Percentiles rank a stretch among this genome's conserved stretches.
phyloP scores from a whole-genome alignment of 1,140 invertebrate species.

The Ceratina calcarata region DNA sequence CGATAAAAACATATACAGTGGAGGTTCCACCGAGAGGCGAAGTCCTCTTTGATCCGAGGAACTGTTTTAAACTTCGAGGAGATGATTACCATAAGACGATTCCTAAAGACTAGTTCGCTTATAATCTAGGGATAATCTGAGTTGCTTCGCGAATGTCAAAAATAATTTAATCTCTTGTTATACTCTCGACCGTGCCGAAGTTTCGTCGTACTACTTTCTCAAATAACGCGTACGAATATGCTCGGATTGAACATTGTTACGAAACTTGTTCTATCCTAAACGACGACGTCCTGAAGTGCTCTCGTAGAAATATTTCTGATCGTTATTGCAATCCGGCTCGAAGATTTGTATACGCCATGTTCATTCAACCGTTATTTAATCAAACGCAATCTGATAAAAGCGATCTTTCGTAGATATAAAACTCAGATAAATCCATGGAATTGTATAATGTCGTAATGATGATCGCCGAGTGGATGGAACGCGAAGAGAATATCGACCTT shows the following conservation, averaged over 20 bases:
- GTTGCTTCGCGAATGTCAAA: too few relatives aligned
- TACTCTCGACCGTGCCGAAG: too few relatives aligned
- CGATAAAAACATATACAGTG: not conserved
- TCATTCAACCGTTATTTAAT: not conserved
- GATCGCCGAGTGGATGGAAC: constrained; percentile 17
- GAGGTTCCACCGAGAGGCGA: too few relatives aligned
- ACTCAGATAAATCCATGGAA: not conserved
- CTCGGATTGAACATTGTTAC: too few relatives aligned
- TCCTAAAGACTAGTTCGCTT: not conserved
- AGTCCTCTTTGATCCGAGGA: not conserved
- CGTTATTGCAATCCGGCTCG: too few relatives aligned
- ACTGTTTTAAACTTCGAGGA: not conserved
- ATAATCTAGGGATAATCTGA: too few relatives aligned
- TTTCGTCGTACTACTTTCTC: too few relatives aligned
- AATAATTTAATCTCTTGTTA: too few relatives aligned
- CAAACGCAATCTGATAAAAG: not conserved
- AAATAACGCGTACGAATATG: too few relatives aligned
- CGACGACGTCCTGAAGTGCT: too few relatives aligned
- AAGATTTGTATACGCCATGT: not conserved
- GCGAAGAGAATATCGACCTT: constrained; percentile 50
- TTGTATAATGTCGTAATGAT: not conserved
- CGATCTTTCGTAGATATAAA: not conserved
- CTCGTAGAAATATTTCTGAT: too few relatives aligned
- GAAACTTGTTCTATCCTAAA: too few relatives aligned
- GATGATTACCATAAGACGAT: not conserved